Conservation (phyloP, 1,140 invertebrate genomes). For the Caenorhabditis tropicalis region DNA sequence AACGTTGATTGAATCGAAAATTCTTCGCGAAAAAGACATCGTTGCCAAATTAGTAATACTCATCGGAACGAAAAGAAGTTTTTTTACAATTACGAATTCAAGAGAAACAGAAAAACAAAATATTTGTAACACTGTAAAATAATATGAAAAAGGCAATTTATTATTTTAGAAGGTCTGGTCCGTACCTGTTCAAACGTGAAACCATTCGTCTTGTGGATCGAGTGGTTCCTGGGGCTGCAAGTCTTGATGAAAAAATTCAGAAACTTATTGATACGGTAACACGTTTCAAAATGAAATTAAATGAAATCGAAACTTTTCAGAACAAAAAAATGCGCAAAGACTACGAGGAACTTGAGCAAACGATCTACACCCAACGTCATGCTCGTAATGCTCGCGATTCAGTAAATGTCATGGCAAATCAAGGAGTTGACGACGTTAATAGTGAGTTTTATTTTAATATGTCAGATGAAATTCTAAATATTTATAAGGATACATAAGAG, state of each 20-base stretch:
- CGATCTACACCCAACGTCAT: constrained; percentile 61
- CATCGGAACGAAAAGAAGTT: background rate
- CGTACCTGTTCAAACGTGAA: constrained; percentile 66
- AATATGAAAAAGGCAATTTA: background rate
- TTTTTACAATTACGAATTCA: background rate
- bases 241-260: constrained; percentile 68
- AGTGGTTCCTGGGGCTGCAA: constrained; percentile 66
- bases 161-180: constrained; percentile 62
- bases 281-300: background rate
- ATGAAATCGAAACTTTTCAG: constrained; percentile 52
- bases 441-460: constrained; percentile 56
- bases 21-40: background rate
- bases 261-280: constrained; percentile 68
- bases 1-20: constrained; percentile 29
- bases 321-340: constrained; percentile 71
- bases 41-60: constrained; percentile 25
- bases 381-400: constrained; percentile 41
- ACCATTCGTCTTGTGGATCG: constrained; percentile 67
- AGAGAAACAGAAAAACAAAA: no score
- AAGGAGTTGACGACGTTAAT: constrained; percentile 60
- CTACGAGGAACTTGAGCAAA: constrained; percentile 69
- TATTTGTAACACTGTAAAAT: background rate
- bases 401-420: constrained; percentile 5
- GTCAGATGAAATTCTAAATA: background rate
- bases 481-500: background rate